Percentiles rank a stretch among this genome's conserved stretches.
Conservation (phyloP, 2,888 invertebrate species). For the Trileptium ribeirensis region DNA sequence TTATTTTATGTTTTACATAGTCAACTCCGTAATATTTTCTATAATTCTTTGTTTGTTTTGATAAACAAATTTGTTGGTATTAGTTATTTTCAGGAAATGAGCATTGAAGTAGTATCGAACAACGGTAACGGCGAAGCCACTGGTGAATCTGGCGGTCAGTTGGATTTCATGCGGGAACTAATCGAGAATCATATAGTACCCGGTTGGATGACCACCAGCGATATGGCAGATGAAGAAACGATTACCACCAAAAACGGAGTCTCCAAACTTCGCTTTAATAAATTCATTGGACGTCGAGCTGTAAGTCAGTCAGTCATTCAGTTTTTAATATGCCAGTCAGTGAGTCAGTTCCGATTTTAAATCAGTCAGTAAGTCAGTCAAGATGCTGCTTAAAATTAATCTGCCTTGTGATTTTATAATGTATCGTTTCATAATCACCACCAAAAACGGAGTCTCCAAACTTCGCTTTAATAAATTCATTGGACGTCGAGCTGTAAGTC, state of each 20-base stretch:
- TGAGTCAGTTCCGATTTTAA: no score
- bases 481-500: background rate
- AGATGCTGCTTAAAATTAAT: no score
- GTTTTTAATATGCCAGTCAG: no score
- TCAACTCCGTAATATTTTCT: no score
- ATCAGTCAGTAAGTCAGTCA: no score
- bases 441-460: background rate
- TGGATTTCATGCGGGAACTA: slow-evolving; percentile 40
- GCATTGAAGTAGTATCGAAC: background rate
- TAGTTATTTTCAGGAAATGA: background rate
- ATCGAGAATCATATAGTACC: slow-evolving; percentile 46
- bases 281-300: background rate
- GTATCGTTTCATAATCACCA: no score
- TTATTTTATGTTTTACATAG: no score
- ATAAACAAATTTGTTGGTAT: no score
- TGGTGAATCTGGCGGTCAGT: slow-evolving; percentile 27
- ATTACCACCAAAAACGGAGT: background rate
- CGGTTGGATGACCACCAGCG: slow-evolving; percentile 38
- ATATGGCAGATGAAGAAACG: slow-evolving; percentile 42
- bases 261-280: background rate
- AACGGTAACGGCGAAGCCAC: no score
- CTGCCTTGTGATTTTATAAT: no score
- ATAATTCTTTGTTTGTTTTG: no score
- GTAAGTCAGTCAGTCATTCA: no score
- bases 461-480: background rate